phyloP scores from a whole-genome alignment of 2,797 vertebrate species.

The Nasua narica region DNA sequence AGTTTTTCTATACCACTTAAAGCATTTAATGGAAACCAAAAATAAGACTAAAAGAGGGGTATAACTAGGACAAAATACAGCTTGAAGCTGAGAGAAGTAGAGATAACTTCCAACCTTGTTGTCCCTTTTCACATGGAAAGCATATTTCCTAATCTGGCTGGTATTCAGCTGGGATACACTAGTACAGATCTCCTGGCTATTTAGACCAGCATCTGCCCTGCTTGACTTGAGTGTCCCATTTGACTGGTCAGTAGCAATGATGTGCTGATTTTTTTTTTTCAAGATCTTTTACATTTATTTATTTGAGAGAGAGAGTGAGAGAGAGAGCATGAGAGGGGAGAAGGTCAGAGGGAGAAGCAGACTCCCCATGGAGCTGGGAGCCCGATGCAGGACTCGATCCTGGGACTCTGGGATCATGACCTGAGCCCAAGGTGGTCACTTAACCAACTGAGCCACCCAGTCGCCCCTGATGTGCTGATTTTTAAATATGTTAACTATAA shows the following conservation, averaged over 20 bases:
- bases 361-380: no score
- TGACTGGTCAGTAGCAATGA: not conserved
- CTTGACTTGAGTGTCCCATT: not conserved
- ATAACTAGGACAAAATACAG: conserved; percentile 46
- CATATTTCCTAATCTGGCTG: not conserved
- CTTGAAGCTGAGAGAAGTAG: conserved; percentile 23
- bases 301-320: no score
- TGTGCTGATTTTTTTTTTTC: not conserved
- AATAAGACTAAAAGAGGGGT: conserved; percentile 40
- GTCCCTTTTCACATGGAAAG: conserved; percentile 27
- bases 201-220: not conserved
- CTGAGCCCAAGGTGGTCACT: no score
- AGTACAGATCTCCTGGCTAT: not conserved
- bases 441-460: no score
- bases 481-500: conserved; percentile 26
- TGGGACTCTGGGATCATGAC: no score
- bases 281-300: no score
- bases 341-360: no score
- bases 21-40: conserved; percentile 59
- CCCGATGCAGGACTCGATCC: no score
- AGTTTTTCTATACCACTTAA: conserved; percentile 38
- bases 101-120: conserved; percentile 39
- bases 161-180: not conserved
- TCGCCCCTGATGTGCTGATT: not conserved
- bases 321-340: no score